Conservation (phyloP, 2,888 invertebrate genomes). For the Julus scandinavius region DNA sequence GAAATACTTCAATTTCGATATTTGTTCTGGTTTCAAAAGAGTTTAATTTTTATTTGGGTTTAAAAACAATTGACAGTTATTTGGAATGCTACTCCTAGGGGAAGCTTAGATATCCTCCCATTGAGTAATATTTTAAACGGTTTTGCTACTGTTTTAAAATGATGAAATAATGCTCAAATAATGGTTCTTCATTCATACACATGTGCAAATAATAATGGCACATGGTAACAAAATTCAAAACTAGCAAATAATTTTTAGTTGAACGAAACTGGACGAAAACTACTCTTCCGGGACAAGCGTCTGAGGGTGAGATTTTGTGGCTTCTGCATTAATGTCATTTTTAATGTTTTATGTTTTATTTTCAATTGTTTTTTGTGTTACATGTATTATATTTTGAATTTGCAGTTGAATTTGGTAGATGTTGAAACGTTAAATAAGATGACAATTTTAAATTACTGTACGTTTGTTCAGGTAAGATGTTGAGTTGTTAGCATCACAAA, state of each 20-base stretch:
- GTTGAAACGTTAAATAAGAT: slow-evolving; percentile 66
- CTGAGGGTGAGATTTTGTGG: slow-evolving; percentile 65
- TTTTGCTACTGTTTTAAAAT: no score
- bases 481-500: no score
- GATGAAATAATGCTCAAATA: no score
- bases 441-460: slow-evolving; percentile 71
- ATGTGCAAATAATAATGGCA: no score
- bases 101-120: no score
- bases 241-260: slow-evolving; percentile 65
- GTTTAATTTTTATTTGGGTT: background rate
- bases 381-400: slow-evolving; percentile 46
- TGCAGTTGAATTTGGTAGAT: slow-evolving; percentile 71
- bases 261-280: slow-evolving; percentile 91
- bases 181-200: no score
- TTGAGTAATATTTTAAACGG: no score
- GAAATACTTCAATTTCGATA: background rate
- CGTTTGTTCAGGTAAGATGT: slow-evolving; percentile 71
- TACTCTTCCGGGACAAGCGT: slow-evolving; percentile 91
- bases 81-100: no score
- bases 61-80: no score
- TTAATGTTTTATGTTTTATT: background rate
- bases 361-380: background rate
- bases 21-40: no score
- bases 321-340: no score
- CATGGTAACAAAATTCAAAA: no score